Evolutionary conservation across 2,888 invertebrate species (phyloP), one percentile per base, ranked within the genome.

Genomic region (Bimastos eiseni): DNA sequence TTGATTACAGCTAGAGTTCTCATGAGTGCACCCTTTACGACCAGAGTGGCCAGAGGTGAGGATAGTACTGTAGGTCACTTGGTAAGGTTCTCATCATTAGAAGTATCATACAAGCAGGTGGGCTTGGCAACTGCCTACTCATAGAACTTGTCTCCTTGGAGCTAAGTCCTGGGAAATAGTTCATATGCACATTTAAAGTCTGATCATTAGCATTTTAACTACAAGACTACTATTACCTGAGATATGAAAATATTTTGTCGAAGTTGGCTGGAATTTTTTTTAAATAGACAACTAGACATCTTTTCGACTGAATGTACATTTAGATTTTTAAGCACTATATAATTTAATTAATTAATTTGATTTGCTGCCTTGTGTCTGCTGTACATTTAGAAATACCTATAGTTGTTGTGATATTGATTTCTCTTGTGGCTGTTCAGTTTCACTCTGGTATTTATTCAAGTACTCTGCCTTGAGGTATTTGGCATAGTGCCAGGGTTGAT

Each of bases 381-480:
- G n/a, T n/a, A n/a, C 55, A 4, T 70, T n/a, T 70, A 11, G 6
- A 49, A 2, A 13, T 70, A n/a, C 70, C 1, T 8, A 8, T 70
- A 70, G 70, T 70, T 70, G 70, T 70, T 70, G 70, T 70, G 70
- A n/a, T n/a, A 70, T n/a, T n/a, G n/a, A n/a, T 70, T 49, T 70
- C 70, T 70, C 30, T 70, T 30, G 70, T n/a, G 70, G 70, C n/a
- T 1, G n/a, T n/a, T 30, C 30, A 70, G 30, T 70, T 70, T 70
- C 21, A n/a, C 70, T 70, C 5, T 70, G 70, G n/a, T 70, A n/a
- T 70, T 70, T 70, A 13, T 70, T 70, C 70, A 70, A 70, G 70
- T 70, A 70, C 70, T n/a, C 8, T 70, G 70, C 70, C n/a, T 70
- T 70, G 70, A n/a, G 70, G 30, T 70, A 70, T 70, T 8, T 70